Base-by-base conservation (phyloP, 2,888 invertebrate species). In the Phengaris arion region DNA sequence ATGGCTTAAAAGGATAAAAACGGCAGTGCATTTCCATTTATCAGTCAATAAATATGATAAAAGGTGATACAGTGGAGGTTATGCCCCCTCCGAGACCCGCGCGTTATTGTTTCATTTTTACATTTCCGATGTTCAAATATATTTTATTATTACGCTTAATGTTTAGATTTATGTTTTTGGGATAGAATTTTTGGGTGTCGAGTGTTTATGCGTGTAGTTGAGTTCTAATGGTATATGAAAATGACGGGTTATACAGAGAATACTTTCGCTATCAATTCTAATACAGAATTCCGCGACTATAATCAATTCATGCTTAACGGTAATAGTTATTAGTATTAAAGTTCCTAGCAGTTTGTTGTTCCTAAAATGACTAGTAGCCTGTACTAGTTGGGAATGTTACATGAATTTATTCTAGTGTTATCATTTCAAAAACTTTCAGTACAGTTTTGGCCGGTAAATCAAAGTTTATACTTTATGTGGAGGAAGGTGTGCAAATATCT, bases 1-100 rank as follows among this genome's bases (percentile, higher is more conserved):
- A 68, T n/a, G 46, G 69, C 48, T 57, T 57, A 75, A 75, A 77
- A 77, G 78, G 79, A 83, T 84, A 83, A 80, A 83, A 92, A 92
- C 87, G 86, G 79, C 80, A 80, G 79, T 84, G 81, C 84, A 83
- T 86, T 85, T 83, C 88, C 90, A 92, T 93, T 91, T 91, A 89
- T 88, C 91, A 92, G 91, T 90, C 90, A 89, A 93, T 93, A 93
- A 93, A 93, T 93, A 92, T 93, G 93, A 93, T 93, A 93, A 91
- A 92, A 93, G 89, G 92, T 92, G 86, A 92, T 91, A 92, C 91
- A 87, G 91, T 91, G 89, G 91, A 84, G 88, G 84, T 84, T 91
- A 93, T 89, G 92, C 83, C 86, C 81, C 93, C 90, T 82, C 77
- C 77, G 92, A 91, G 93, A 90, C 81, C 80, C 75, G 79, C 81